Evolutionary conservation across 2,113 vertebrate species (phyloP), one percentile per base, ranked within the genome.

Genomic region (Tragelaphus buxtoni): DNA sequence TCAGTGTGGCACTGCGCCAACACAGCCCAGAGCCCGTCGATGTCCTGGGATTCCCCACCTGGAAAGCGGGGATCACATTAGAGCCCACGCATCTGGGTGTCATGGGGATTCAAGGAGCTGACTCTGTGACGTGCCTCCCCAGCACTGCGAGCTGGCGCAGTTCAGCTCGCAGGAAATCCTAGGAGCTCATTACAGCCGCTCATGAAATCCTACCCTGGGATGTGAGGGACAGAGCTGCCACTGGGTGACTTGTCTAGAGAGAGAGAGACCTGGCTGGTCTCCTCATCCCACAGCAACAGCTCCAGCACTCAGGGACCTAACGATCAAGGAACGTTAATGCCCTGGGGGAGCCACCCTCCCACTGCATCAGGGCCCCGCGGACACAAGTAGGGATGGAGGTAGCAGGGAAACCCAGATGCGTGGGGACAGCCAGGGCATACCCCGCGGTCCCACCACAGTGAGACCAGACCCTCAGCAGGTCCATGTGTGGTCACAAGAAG

Each of bases 81-180:
- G 85, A 63, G 10, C 8, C 32, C 20, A 22, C 26, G 5, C 32
- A 9, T 22, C 39, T 3, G 9, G 24, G 10, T 42, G 17, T 22
- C 7, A 0, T 4, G 39, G 72, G 45, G n/a, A 47, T 24, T 65
- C 53, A 26, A 24, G 4, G 39, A 77, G 49, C 26, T 0, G 0
- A 13, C 22, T 22, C 12, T n/a, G 0, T 10, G 9, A n/a, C 0
- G 1, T 2, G 32, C 26, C 10, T 58, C 30, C 18, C 24, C 9
- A 26, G 84, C 3, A 24, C 5, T 42, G 42, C 42, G 5, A 42
- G 42, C 47, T 30, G 77, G 60, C 18, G 0, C 60, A 9, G 10
- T 3, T 16, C 32, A 26, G 45, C 20, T 28, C 28, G 28, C 77
- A 11, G 45, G 32, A 63, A 79, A 69, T 47, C 16, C 17, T 3